phyloP scores from a whole-genome alignment of 2,113 vertebrate species.

The Cheilinus undulatus region DNA sequence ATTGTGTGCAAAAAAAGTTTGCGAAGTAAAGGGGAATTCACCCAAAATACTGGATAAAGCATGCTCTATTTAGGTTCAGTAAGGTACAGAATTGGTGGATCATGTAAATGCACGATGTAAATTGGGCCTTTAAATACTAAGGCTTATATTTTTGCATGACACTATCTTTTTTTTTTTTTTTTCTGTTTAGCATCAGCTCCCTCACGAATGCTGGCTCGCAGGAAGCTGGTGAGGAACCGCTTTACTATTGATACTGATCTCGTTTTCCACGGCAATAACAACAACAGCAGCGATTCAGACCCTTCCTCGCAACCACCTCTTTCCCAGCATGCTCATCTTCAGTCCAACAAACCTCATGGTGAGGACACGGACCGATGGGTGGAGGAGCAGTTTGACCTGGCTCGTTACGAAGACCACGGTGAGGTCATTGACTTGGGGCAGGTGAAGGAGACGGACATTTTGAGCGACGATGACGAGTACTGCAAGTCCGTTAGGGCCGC shows the following conservation, averaged over 20 bases:
- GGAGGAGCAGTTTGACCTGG: constrained; percentile 95
- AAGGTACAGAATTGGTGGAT: background rate
- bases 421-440: constrained; percentile 55
- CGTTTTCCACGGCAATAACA: constrained; percentile 87
- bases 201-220: constrained; percentile 88
- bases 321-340: constrained; percentile 37
- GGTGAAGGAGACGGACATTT: constrained; percentile 97
- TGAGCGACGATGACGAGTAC: constrained; percentile 97
- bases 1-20: too few relatives aligned
- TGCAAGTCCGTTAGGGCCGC: constrained; percentile 86
- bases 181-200: constrained; percentile 88
- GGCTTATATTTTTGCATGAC: background rate
- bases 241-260: constrained; percentile 94
- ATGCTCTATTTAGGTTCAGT: background rate
- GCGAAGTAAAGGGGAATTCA: too few relatives aligned
- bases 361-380: constrained; percentile 96
- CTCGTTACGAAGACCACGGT: constrained; percentile 88
- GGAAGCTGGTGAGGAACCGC: constrained; percentile 91
- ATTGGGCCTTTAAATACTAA: background rate
- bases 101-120: background rate
- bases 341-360: constrained; percentile 57
- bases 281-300: constrained; percentile 84
- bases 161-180: background rate
- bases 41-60: too few relatives aligned
- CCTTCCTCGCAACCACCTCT: constrained; percentile 21